Base-by-base conservation (phyloP, 2,888 invertebrate genomes). In the Chrysolina americana region DNA sequence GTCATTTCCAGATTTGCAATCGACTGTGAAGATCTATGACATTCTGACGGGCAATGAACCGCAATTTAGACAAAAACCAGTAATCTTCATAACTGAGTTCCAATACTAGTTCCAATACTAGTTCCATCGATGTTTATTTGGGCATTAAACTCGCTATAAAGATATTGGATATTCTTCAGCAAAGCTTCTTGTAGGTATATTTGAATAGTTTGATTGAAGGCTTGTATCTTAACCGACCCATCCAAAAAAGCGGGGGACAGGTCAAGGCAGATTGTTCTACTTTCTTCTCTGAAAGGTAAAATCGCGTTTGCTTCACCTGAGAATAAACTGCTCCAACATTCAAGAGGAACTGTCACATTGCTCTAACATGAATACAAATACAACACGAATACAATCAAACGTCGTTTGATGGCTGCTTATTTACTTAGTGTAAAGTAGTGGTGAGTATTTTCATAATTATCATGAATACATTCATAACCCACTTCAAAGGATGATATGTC, bases 221-320 rank as follows among this genome's bases (percentile, higher is more conserved):
- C 10, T 59, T 59, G 15, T 23, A n/a, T 19, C 36, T 28, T 17
- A 5, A 59, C 36, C 36, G 59, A 59, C 59, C 59, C 59, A 28
- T 47, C 41, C 65, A 74, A 70, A 65, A 74, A 65, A 66, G 63
- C 68, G 59, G 41, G 74, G 73, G 74, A 74, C 76, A 68, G 78
- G 74, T 78, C 76, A 78, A 76, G 74, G 72, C 73, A 74, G 65
- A 68, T 63, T 73, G 74, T 78, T 70, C 78, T 74, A 78, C 78
- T 78, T 76, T 76, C 74, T 68, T 74, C 65, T 76, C 36, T 47
- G 23, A 63, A 56, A 63, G 66, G 41, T 76, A 69, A 74, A 77
- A 75, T 73, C 56, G 65, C 69, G 69, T 68, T 50, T 66, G 36
- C 23, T 65, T 15, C 44, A 47, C 13, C 19, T 63, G 21, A 2